Base-by-base conservation (phyloP, 1,140 invertebrate genomes). In the Rhopalosiphum padi region DNA sequence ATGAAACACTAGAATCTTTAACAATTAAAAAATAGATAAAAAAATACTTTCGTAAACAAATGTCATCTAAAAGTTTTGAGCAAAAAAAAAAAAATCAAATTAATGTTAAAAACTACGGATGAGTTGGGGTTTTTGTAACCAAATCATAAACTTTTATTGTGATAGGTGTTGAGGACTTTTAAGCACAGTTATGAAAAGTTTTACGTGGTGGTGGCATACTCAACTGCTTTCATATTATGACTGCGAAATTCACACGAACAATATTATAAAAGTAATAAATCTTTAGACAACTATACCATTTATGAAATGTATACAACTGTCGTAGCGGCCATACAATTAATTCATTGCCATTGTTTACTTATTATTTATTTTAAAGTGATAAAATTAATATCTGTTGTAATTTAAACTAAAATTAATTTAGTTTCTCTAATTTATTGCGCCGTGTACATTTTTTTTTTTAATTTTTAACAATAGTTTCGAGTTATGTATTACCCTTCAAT, bases 81-180 rank as follows among this genome's bases (percentile, higher is more conserved):
- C 41, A 0, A 46, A 86, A 86, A 77, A 51, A 48, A 18, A 85
- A 86, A 86, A 86, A 11, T 86, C 30, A 15, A 37, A 86, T 86
- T 86, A 86, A 46, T 43, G 85, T 86, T 15, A 5, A 46, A 86
- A 86, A 86, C n/a, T 86, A n/a, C 41, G 25, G 85, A 86, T 46
- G 41, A n/a, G 85, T 86, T 43, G 41, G 23, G 23, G 37, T 85
- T 86, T 86, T 86, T 86, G 85, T 86, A 30, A 86, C 43, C 41
- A 86, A 86, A 86, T 86, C 25, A 86, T 46, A 46, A 86, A 86
- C 85, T 86, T 86, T 86, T 48, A 55, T 41, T 23, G 43, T 41
- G 46, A 94, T 93, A 92, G 82, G 83, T 48, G 37, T 41, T 90
- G 35, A 68, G 83, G 25, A 68, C 68, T 83, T 86, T 48, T 55